Base-by-base conservation (phyloP, 2,888 invertebrate genomes). In the Kuschelorhynchus macadamiae region DNA sequence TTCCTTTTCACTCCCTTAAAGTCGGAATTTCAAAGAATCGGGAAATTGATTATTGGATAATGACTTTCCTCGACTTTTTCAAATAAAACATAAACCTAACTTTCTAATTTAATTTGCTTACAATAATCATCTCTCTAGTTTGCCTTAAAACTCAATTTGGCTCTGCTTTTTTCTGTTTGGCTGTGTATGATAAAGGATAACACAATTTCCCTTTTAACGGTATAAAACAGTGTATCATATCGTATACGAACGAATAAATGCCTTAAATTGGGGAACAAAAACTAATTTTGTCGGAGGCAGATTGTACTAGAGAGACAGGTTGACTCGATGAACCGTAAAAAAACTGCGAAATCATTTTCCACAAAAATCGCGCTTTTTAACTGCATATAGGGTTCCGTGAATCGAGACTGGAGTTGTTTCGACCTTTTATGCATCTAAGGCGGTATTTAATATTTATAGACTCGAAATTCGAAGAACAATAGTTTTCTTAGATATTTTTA, bases 231-330 rank as follows among this genome's bases (percentile, higher is more conserved):
- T 53, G 67, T 57, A 67, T 67, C 62, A 62, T 62, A 57, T 62
- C 67, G 56, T 52, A 67, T 57, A 64, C n/a, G n/a, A 69, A 53
- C 60, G 69, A 65, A 61, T 62, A 66, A 66, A 62, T 63, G 66
- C 61, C 62, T 60, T 67, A 57, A 70, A 70, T 70, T 62, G 70
- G n/a, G 62, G 47, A 70, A 70, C 65, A 61, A 61, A 68, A 71
- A 68, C 67, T 68, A 71, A 68, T 71, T 72, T 70, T 56, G 65
- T 39, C 65, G 50, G 49, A 44, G 61, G 36, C 65, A 66, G 64
- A 70, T 71, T 63, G 65, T 52, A 62, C 69, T 49, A 56, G 53
- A 63, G 67, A 65, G 65, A 66, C 61, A 49, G 65, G 67, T 17
- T 25, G 56, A 36, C 49, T 67, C 70, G 65, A 66, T 61, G 56